A percentile compares a stretch with the other conserved stretches of the same genome.
phyloP scores from a whole-genome alignment of 2,113 vertebrate species.

The Eretmochelys imbricata region DNA sequence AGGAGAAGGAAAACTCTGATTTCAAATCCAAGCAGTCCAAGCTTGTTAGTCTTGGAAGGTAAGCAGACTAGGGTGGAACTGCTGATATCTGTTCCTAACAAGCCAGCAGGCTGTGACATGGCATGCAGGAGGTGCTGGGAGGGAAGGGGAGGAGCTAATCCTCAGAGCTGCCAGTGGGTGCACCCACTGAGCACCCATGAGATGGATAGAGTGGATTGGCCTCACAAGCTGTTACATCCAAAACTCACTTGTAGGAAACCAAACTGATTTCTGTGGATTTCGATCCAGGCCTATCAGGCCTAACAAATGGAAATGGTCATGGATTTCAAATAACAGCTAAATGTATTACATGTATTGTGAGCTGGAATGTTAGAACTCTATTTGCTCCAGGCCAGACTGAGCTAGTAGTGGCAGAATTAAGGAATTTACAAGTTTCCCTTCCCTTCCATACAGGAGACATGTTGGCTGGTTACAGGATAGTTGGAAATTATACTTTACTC shows the following conservation, averaged over 20 bases:
- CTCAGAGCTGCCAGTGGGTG: too few relatives aligned
- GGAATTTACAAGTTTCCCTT: neutral
- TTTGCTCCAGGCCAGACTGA: neutral
- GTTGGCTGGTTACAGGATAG: neutral
- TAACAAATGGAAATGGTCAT: neutral
- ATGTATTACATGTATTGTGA: neutral
- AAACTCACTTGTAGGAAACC: neutral
- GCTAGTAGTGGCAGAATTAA: neutral
- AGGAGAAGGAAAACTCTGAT: neutral
- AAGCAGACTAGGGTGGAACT: neutral
- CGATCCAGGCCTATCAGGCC: neutral
- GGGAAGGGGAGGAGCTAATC: too few relatives aligned
- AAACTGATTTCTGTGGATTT: neutral
- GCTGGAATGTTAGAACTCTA: neutral
- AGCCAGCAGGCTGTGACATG: neutral
- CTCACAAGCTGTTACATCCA: neutral
- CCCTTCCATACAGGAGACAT: neutral
- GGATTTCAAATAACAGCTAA: neutral
- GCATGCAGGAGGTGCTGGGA: too few relatives aligned
- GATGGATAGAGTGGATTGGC: neutral
- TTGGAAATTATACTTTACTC: neutral
- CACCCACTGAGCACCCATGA: neutral
- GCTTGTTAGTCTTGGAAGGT: neutral
- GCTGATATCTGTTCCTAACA: neutral
- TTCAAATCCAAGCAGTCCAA: neutral